Base-by-base conservation (phyloP, 2,113 vertebrate species). In the Brachyistius frenatus region DNA sequence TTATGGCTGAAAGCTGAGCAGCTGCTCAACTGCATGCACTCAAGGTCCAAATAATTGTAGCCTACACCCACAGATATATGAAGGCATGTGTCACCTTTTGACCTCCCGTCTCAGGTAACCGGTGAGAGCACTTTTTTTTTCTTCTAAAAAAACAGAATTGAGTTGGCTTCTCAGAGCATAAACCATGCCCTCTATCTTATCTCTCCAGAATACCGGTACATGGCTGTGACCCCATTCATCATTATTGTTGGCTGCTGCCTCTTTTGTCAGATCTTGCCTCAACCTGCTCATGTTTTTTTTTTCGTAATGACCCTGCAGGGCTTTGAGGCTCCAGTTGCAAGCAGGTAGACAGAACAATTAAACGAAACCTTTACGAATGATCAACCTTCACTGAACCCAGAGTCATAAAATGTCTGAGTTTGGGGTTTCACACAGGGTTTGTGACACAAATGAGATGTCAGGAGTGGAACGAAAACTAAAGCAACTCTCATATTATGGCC, bases 191-290 rank as follows among this genome's bases (percentile, higher is more conserved):
- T 65, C 3, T 33, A 23, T 30, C 64, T 67, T 72, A n/a, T 9
- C 1, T 67, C 30, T 3, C 23, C 23, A 23, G 23, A 23, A 23
- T 23, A 41, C 41, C 56, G 52, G 8, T 37, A 7, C 16, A 39
- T 79, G n/a, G 15, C 30, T 65, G 30, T 65, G 16, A 78, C 14
- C 23, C 52, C 33, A 66, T 68, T 66, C 44, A 67, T 80, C 72
- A 63, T 68, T 55, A 52, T 30, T 80, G 44, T 57, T 66, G 44
- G 7, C 33, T 13, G 1, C 41, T 56, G 52, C 30, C 31, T 71
- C n/a, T 30, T 37, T 65, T 72, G 66, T 79, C 41, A 65, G 53
- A 55, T 88, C 88, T 79, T 85, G 86, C 63, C 83, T 54, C 7
- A 61, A 85, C 86, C 78, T 86, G 83, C 63, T 83, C 68, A 32